Percentiles rank a stretch among this genome's conserved stretches.
phyloP scores from a whole-genome alignment of 1,140 invertebrate genomes.

The Bombus waltoni region DNA sequence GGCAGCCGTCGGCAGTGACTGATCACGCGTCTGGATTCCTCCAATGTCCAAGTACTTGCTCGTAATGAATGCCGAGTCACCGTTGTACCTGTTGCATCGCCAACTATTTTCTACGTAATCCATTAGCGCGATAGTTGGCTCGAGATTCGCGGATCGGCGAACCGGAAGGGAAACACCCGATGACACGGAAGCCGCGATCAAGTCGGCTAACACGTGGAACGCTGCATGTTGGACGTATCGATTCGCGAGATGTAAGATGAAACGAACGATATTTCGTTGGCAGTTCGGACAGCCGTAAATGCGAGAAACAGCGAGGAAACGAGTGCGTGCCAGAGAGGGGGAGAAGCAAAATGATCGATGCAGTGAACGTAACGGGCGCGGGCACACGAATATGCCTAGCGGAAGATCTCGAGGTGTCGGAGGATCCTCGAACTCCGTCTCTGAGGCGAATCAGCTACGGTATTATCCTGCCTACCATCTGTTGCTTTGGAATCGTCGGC shows the following conservation, averaged over 20 bases:
- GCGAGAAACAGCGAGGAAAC: background rate
- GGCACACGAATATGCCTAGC: slow-evolving; percentile 68
- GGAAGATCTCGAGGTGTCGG: slow-evolving; percentile 72
- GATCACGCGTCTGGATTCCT: background rate
- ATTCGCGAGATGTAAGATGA: background rate
- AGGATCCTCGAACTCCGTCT: slow-evolving; percentile 85
- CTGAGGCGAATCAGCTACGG: slow-evolving; percentile 88
- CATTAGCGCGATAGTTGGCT: too few species aligned
- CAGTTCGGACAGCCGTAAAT: background rate
- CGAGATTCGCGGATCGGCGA: background rate
- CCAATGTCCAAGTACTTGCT: background rate
- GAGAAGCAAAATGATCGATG: slow-evolving; percentile 66
- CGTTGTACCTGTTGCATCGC: slow-evolving; percentile 58
- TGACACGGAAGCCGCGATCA: background rate
- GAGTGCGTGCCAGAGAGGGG: background rate
- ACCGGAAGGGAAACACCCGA: background rate
- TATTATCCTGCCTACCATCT: slow-evolving; percentile 87
- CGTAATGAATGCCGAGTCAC: slow-evolving; percentile 18
- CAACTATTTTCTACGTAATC: slow-evolving; percentile 11
- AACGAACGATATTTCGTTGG: slow-evolving; percentile 24
- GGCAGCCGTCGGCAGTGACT: slow-evolving; percentile 2
- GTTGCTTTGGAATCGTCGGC: slow-evolving; percentile 88
- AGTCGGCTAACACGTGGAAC: background rate
- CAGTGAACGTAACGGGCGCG: slow-evolving; percentile 61
- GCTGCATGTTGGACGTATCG: background rate